Conservation (phyloP, 2,888 invertebrate species). For the Rapana venosa region DNA sequence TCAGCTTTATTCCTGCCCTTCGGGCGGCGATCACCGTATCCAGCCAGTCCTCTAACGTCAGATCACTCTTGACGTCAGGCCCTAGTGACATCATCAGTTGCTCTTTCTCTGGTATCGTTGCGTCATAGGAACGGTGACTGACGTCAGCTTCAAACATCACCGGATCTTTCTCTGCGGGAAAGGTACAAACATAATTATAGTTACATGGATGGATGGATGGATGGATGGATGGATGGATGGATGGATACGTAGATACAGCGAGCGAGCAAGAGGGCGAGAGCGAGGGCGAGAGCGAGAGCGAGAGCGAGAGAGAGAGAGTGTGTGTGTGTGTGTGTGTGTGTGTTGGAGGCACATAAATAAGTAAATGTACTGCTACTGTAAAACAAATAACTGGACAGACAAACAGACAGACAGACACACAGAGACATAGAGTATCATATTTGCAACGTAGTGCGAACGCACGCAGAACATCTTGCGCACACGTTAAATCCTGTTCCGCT, state of each 20-base stretch:
- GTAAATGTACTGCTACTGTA: too few species aligned
- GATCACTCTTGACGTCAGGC: neutral
- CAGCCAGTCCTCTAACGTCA: conserved; percentile 34
- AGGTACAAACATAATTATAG: neutral
- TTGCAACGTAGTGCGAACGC: too few species aligned
- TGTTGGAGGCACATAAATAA: too few species aligned
- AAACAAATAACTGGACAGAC: too few species aligned
- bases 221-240: neutral
- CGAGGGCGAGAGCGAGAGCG: neutral
- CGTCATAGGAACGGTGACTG: neutral
- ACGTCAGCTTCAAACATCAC: conserved; percentile 39
- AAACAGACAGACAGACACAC: too few species aligned
- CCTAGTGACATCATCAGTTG: conserved; percentile 26
- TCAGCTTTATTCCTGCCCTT: conserved; percentile 36
- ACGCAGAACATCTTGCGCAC: too few species aligned
- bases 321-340: neutral
- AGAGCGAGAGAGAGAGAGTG: neutral
- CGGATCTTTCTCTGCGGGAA: conserved; percentile 8
- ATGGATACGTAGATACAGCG: too few species aligned
- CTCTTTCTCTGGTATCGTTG: conserved; percentile 11
- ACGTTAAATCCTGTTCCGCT: too few species aligned
- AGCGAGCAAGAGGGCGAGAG: neutral
- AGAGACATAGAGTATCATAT: too few species aligned
- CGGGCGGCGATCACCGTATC: conserved; percentile 20
- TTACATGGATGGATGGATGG: neutral